A percentile compares a stretch with the other conserved stretches of the same genome.
These are phyloP conservation scores for Lutjanus argentimaculatus DNA, from an alignment of 2,797 vertebrate genomes.

Conservation along the genomic window DNA sequence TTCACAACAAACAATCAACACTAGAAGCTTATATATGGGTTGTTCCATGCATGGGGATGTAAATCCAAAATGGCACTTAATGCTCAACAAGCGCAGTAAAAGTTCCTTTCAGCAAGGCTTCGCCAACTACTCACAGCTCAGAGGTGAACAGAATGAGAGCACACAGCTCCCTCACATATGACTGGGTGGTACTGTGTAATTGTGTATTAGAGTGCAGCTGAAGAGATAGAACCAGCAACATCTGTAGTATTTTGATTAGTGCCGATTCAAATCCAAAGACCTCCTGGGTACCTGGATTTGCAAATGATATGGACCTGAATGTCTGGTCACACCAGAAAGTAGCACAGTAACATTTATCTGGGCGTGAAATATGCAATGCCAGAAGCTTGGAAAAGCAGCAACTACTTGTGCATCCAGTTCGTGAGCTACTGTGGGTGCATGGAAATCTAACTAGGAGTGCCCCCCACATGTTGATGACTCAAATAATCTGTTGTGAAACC, in stretches of 20 bases:
- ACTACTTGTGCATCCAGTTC: not conserved
- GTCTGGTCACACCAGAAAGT: not conserved
- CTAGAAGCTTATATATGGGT: slow-evolving; percentile 18
- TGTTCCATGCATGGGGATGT: slow-evolving; percentile 34
- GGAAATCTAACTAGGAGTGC: not conserved
- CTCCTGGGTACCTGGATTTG: not conserved
- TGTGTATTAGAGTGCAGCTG: not conserved
- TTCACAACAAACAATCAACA: slow-evolving; percentile 61
- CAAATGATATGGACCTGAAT: not conserved
- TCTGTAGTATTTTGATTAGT: not conserved
- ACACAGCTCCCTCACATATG: not conserved
- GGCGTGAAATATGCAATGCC: not conserved
- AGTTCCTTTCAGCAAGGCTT: slow-evolving; percentile 5
- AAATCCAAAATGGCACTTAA: slow-evolving; percentile 54
- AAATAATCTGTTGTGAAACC: not conserved
- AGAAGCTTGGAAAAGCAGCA: not conserved
- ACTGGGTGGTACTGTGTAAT: not conserved
- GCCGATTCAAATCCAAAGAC: not conserved
- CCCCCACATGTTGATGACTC: not conserved
- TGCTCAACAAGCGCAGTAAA: slow-evolving; percentile 39
- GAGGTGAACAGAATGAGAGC: not conserved
- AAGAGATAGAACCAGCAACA: not conserved
- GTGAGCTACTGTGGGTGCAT: not conserved
- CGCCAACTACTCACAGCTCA: not conserved
- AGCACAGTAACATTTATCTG: not conserved